Evolutionary conservation across 92 coral and sea anemone species (phyloP), one percentile per base, ranked within the genome.

Genomic region (Isaurus tuberculatus): DNA sequence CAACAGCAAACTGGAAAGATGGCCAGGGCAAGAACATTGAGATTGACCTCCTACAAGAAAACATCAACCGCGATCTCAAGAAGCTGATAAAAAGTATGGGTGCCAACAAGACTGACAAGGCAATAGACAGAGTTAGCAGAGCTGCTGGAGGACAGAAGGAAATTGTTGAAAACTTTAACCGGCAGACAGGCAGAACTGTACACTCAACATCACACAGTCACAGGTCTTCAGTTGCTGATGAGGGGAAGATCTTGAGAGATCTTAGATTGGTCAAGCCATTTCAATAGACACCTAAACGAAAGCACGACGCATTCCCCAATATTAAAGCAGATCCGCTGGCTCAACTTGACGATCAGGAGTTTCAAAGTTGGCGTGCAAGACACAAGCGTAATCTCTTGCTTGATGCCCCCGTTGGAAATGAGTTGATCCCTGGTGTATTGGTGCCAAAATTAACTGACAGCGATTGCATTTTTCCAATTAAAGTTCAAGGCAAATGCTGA

Each of bases 1-100:
- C 91, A n/a, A 90, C 91, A 15, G 90, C 83, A 27, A 90, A 90
- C 60, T 90, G 93, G 91, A 83, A 87, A 90, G 94, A 91, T 13
- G 91, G 94, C 0, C 29, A 73, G 42, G 65, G 86, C 37, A 83
- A 75, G 36, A 88, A 91, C 86, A 88, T 79, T 88, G 89, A 91
- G 36, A 91, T 91, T 42, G 90, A 79, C 61, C 80, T 80, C 26
- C 66, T 80, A n/a, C 90, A 86, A 60, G 86, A 86, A 86, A 86
- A 91, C 81, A 88, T 86, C 49, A 88, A 91, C 85, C 86, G 58
- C 28, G 89, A 84, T 53, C 46, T 80, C 77, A 91, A 91, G 83
- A 81, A 48, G 31, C 66, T 75, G 42, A 88, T 91, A 19, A 84
- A 75, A 75, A 63, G 69, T 42, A 91, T 87, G 94, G 94, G 94